phyloP scores from a whole-genome alignment of 2,797 vertebrate genomes.

The Pantherophis vulpinus region DNA sequence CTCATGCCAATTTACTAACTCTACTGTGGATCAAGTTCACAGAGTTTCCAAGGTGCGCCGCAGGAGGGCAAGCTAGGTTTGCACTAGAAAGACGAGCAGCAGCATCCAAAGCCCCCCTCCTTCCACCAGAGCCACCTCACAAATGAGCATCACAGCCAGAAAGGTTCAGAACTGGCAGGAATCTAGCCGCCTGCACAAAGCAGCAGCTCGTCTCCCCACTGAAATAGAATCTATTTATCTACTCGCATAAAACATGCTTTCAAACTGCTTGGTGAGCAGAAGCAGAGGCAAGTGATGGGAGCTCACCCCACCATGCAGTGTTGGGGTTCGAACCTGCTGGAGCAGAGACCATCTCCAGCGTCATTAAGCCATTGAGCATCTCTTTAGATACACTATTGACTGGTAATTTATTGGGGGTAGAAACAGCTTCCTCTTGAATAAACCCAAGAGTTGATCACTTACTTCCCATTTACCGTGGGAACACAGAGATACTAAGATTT shows the following conservation, averaged over 20 bases:
- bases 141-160: background rate
- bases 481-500: background rate
- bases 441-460: background rate
- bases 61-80: background rate
- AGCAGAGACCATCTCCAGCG: background rate
- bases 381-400: background rate
- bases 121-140: background rate
- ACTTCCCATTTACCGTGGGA: background rate
- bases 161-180: no score
- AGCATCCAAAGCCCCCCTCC: background rate
- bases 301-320: background rate
- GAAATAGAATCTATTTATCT: background rate
- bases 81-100: background rate
- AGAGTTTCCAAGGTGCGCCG: background rate
- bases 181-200: no score
- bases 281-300: background rate
- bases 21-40: background rate
- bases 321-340: background rate
- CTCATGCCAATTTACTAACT: background rate
- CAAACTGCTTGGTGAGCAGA: background rate
- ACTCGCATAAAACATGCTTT: background rate
- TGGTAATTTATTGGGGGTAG: background rate
- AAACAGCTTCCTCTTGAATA: background rate
- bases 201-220: background rate
- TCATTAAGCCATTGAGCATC: background rate